Conservation (phyloP, 2,797 vertebrate genomes). For the Nasua narica region DNA sequence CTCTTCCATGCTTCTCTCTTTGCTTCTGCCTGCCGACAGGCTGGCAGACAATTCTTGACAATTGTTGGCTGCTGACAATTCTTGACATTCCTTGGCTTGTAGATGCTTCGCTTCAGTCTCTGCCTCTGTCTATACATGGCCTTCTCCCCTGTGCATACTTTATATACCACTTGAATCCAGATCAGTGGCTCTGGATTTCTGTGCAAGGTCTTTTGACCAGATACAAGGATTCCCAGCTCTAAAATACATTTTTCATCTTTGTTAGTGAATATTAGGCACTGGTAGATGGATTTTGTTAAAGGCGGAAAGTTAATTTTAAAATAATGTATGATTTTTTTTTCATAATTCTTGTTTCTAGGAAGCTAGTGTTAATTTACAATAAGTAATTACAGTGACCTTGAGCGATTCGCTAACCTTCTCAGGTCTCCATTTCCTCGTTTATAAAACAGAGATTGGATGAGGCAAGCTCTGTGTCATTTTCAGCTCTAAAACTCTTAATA, state of each 20-base stretch:
- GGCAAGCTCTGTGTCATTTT: slow-evolving; percentile 16
- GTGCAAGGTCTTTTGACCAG: background rate
- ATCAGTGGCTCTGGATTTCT: background rate
- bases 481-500: slow-evolving; percentile 13
- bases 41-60: background rate
- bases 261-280: slow-evolving; percentile 39
- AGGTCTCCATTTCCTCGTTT: background rate
- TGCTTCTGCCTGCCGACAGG: background rate
- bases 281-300: slow-evolving; percentile 37
- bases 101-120: background rate
- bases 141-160: background rate
- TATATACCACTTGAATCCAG: background rate
- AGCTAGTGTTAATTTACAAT: slow-evolving; percentile 29
- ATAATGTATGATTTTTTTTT: background rate
- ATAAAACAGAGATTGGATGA: slow-evolving; percentile 37
- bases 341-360: slow-evolving; percentile 50
- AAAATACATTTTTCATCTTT: slow-evolving; percentile 29
- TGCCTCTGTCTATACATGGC: background rate
- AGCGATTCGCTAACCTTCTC: background rate
- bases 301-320: slow-evolving; percentile 57
- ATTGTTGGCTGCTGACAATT: background rate
- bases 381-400: slow-evolving; percentile 7
- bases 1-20: background rate
- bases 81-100: background rate
- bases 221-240: background rate